Base-by-base conservation (phyloP, 2,113 vertebrate genomes). In the Microcebus griseorufus region DNA sequence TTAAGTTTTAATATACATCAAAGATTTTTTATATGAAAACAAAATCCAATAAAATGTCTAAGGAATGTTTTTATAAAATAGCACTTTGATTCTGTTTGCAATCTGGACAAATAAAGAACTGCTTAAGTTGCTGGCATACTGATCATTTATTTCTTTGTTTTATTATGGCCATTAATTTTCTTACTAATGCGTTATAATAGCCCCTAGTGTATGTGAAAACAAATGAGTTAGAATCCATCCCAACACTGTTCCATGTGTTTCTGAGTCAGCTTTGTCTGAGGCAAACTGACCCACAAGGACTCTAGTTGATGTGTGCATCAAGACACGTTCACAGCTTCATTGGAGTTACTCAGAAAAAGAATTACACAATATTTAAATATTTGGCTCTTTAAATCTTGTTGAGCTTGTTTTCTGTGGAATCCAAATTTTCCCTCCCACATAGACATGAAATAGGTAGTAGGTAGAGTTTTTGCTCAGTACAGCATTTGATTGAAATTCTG, bases 321-420 rank as follows among this genome's bases (percentile, higher is more conserved):
- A 90, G 95, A 94, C 96, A 96, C 92, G 73, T 84, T 55, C 37
- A 80, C 95, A 95, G 70, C 65, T 88, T 92, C 80, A 58, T 79
- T 72, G 9, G 90, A 97, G 79, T 98, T 96, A 95, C 89, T 94
- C 93, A 95, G 87, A 97, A 27, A 98, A 88, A 98, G 97, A 98
- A 94, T 98, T 97, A 98, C 55, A 62, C 73, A 55, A 9, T 80
- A 0, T 60, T 80, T 81, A 82, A 97, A 97, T 96, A 67, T 88
- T 94, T 94, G 87, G 55, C 81, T 80, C 3, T 83, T 86, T 79
- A 72, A 45, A 75, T 93, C 88, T 88, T 79, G 89, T 69, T 20
- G 22, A 85, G 62, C 93, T 92, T 91, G 79, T 87, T 96, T 94
- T 84, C 37, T 78, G 16, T 25, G 29, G 29, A 91, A 22, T 39